These are phyloP conservation scores for Habroteleia sp. DNA, from an alignment of 2,888 invertebrate genomes.

Conservation along the genomic window DNA sequence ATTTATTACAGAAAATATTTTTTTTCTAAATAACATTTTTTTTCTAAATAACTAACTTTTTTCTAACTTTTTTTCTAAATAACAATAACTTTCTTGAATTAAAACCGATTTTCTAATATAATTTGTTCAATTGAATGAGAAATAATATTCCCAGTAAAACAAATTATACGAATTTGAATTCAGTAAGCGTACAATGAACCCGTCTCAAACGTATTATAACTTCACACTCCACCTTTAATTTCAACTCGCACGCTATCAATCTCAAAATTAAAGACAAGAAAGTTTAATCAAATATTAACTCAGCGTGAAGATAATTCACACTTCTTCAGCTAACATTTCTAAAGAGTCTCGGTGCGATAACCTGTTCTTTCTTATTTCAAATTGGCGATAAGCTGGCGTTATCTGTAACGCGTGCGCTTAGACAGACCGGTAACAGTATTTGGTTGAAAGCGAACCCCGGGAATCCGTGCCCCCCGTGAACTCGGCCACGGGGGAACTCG, in stretches of 20 bases:
- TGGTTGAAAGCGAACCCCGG: conserved; percentile 18
- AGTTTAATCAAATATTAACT: conserved; percentile 36
- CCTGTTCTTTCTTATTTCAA: conserved; percentile 26
- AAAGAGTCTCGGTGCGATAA: conserved; percentile 16
- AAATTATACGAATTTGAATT: too few relatives aligned
- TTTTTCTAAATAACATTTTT: too few relatives aligned
- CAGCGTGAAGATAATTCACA: conserved; percentile 35
- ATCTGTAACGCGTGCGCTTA: conserved; percentile 25
- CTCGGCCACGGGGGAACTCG: conserved; percentile 26
- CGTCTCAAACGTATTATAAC: conserved; percentile 12
- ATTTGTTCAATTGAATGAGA: too few relatives aligned
- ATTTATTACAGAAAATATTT: too few relatives aligned
- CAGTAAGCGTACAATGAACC: conserved; percentile 15
- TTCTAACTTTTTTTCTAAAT: too few relatives aligned
- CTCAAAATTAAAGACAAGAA: conserved; percentile 16
- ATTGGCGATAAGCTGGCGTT: conserved; percentile 27
- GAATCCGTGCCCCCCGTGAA: conserved; percentile 42
- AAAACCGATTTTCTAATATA: too few relatives aligned
- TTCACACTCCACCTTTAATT: conserved; percentile 22
- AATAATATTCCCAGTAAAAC: too few relatives aligned
- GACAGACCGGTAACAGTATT: conserved; percentile 24
- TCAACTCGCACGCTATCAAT: conserved; percentile 4
- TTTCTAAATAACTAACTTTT: too few relatives aligned
- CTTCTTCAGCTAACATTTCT: conserved; percentile 9
- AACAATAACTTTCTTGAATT: too few relatives aligned